phyloP scores from a whole-genome alignment of 2,888 invertebrate species.

The Stenolophus ochropezus region DNA sequence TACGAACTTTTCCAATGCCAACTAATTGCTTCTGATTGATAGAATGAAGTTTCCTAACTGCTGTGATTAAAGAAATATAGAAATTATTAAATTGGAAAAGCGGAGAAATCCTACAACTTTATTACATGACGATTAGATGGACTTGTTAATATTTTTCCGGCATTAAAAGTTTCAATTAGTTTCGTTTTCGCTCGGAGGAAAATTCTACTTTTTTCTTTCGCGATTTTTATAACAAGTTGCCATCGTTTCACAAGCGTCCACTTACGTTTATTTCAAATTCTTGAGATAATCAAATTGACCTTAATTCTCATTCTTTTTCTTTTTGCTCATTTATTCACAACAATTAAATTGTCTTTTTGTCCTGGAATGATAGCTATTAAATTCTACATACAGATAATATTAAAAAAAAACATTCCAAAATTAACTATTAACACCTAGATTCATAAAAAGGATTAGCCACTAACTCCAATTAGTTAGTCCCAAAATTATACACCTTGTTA shows the following conservation, averaged over 20 bases:
- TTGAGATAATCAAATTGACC: neutral
- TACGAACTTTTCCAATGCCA: neutral
- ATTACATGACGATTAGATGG: neutral
- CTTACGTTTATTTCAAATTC: neutral
- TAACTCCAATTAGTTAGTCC: too few relatives aligned
- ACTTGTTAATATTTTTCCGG: neutral
- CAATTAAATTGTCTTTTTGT: too few relatives aligned
- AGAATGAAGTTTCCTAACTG: constrained; percentile 8
- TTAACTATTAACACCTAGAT: too few relatives aligned
- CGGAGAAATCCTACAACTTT: neutral
- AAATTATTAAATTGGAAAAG: neutral
- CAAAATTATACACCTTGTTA: too few relatives aligned
- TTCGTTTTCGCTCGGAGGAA: neutral
- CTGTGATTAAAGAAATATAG: constrained; percentile 18
- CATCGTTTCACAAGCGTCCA: neutral
- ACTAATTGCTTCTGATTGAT: constrained; percentile 29
- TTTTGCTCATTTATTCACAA: too few relatives aligned
- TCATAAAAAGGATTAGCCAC: too few relatives aligned
- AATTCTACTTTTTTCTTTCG: neutral
- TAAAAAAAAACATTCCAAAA: too few relatives aligned
- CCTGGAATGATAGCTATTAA: too few relatives aligned
- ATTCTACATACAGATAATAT: too few relatives aligned
- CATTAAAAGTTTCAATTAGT: neutral
- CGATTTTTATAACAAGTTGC: neutral
- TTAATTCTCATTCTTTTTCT: too few relatives aligned